Evolutionary conservation across 2,888 invertebrate genomes (phyloP).

Genomic region (Latrodectus elegans): DNA sequence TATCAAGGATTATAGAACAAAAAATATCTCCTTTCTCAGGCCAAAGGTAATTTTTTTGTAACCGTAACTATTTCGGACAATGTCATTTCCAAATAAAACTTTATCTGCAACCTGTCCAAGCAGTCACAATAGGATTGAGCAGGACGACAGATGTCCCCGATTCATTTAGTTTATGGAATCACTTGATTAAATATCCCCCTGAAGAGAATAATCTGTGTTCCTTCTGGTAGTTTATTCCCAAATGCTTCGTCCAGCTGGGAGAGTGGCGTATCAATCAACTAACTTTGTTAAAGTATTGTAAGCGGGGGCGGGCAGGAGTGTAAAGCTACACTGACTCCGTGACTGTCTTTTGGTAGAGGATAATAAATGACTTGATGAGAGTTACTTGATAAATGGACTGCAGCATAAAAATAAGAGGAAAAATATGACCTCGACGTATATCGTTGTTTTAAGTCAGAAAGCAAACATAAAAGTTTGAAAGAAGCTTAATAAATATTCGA

Average conservation of each 20-base stretch:
- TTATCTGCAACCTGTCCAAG: slow-evolving; percentile 1
- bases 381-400: neutral
- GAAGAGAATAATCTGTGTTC: neutral
- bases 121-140: neutral
- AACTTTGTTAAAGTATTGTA: slow-evolving; percentile 3
- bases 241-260: neutral
- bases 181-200: slow-evolving; percentile 8
- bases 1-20: too few relatives aligned
- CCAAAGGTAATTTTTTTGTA: too few relatives aligned
- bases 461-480: neutral
- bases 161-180: slow-evolving; percentile 35
- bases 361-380: neutral
- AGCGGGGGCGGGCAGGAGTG: neutral
- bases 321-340: neutral
- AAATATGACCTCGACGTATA: neutral
- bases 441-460: neutral
- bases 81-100: neutral
- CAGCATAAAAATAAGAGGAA: neutral
- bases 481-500: too few relatives aligned
- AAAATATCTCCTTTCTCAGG: too few relatives aligned
- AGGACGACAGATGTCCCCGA: slow-evolving; percentile 18
- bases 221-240: neutral
- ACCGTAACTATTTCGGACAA: too few relatives aligned
- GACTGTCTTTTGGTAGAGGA: neutral
- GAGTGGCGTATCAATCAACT: slow-evolving; percentile 10